Base-by-base conservation (phyloP, 2,797 vertebrate genomes). In the Chaetodon trifasciatus region DNA sequence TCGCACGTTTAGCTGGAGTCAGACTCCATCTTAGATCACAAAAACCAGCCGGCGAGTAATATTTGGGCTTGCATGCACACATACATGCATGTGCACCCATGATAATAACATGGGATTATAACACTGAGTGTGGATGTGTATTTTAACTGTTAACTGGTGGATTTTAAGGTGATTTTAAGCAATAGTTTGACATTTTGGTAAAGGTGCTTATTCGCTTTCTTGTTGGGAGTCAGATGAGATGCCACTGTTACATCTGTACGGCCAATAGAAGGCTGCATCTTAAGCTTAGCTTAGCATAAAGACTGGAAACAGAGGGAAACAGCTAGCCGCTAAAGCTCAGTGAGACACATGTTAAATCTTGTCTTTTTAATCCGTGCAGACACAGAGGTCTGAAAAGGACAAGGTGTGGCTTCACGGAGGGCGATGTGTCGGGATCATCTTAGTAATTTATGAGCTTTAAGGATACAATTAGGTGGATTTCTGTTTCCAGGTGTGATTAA, bases 71-170 rank as follows among this genome's bases (percentile, higher is more conserved):
- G 71, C 57, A 28, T 68, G 57, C 35, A 50, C 17, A 62, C 49
- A 66, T 44, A 23, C 28, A 32, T 70, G 66, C 32, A 62, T 50
- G 21, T 53, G 44, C 65, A 70, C 19, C 8, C n/a, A 71, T 79
- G 46, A 69, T 49, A 62, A 57, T 53, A 35, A 76, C 55, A 50
- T 63, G 32, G 61, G 61, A 76, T 24, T 55, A 81, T 69, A 81
- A 83, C 55, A 61, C 39, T 70, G 82, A 78, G 55, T 58, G 55
- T 79, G 55, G 73, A 65, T 46, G 73, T 35, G 42, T 73, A n/a
- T 15, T 50, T 24, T n/a, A 8, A 49, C 21, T 55, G 56, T 35
- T 72, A 63, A 66, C 24, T 74, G 70, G 49, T 32, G 24, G 74
- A 39, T 17, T 68, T n/a, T 53, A 44, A 56, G 77, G 24, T 24